Base-by-base conservation (phyloP, 2,888 invertebrate species). In the Stenichneumon culpator region DNA sequence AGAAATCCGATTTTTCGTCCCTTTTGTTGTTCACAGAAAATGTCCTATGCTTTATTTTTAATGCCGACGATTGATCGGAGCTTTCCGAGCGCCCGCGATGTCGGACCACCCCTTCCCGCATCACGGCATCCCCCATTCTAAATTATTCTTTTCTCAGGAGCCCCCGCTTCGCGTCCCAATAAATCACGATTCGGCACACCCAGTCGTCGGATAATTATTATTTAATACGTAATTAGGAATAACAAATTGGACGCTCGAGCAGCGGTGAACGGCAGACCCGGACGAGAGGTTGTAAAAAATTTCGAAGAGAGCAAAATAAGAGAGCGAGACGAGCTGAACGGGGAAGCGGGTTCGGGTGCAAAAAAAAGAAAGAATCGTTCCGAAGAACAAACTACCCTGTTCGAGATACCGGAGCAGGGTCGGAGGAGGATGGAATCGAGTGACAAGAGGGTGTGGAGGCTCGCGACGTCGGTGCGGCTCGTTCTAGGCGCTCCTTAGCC, bases 201-300 rank as follows among this genome's bases (percentile, higher is more conserved):
- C 44, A 70, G 65, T 50, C n/a, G 44, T 63, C 63, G 32, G 3
- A 88, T 89, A 90, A 91, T 91, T 90, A 90, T 91, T 90, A 90
- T 91, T 92, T 92, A 91, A 91, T 91, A 89, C 87, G 89, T 89
- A 91, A 92, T 92, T 90, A 90, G 88, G 90, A 91, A 89, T 92
- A 91, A 91, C 91, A 91, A 92, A 92, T 92, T 90, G 89, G 87
- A 84, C 70, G 60, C 44, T 74, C 73, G 22, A 67, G 65, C 22
- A 69, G 63, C 44, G 52, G 69, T 25, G 63, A 70, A 79, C 28
- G 82, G 50, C 52, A 82, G 79, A 67, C 77, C 44, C 44, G 63
- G 44, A 0, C 4, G 74, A 32, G 22, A 65, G 19, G 72, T 72
- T 44, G 67, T 68, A 83, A 68, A 63, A 78, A 68, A 82, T 70